Base-by-base conservation (phyloP, 2,888 invertebrate genomes). In the Drosophila silvestris region DNA sequence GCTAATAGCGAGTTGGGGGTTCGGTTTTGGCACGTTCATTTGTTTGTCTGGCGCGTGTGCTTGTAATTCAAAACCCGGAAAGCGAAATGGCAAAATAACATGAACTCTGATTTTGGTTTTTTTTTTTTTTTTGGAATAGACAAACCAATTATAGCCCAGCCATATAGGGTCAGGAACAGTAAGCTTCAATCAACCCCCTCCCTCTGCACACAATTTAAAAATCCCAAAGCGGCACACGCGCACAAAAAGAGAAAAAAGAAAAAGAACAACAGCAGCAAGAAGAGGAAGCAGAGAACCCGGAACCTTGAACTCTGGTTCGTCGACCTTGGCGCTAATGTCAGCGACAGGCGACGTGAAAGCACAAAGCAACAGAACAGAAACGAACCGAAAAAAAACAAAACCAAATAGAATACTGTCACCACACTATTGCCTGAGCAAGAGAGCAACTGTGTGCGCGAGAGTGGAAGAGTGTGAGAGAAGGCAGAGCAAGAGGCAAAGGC, bases 271-370 rank as follows among this genome's bases (percentile, higher is more conserved):
- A 26, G 63, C 16, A 47, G 16, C 47, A 26, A 16, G 47, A 47
- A 26, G 47, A 16, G 47, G 47, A 47, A 26, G 26, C 16, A 16
- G 26, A 26, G 5, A 47, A 16, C 47, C 50, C 75, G 66, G 81
- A 92, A 91, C 93, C 93, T 93, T 93, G 93, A 93, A 93, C 93
- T 93, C 92, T 92, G 86, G 91, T 92, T 93, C 93, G 93, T 92
- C 93, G 93, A 93, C 93, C 93, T 93, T 93, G 93, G 91, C 76
- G 86, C 86, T 89, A 91, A 91, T 91, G 91, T 91, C 91, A 92
- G 81, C 75, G 67, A 80, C 76, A 79, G 82, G 77, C 86, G 73
- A 81, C 69, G n/a, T 16, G 74, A 85, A 85, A 90, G 84, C 85
- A 72, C 74, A 72, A 58, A 70, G 60, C 69, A 71, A 51, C 58